Base-by-base conservation (phyloP, 2,888 invertebrate genomes). In the Hoplodrina blanda region DNA sequence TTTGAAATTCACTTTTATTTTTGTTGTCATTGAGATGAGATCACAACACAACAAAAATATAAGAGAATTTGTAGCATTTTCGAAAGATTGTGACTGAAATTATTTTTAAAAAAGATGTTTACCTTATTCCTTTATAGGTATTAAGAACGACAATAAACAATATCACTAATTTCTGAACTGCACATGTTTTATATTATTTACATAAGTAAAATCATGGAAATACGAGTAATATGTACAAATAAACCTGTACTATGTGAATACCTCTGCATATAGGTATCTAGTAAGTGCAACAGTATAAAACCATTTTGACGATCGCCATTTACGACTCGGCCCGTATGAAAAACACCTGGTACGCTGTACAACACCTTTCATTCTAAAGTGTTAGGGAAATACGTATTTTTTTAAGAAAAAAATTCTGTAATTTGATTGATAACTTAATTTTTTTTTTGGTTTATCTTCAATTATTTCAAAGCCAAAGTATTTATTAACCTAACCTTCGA, bases 201-300 rank as follows among this genome's bases (percentile, higher is more conserved):
- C 4, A 53, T 17, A 13, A n/a, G n/a, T n/a, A n/a, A 41, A 41
- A 41, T 13, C 41, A 41, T 11, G 13, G 13, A n/a, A n/a, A n/a
- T n/a, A n/a, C n/a, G 11, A 41, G 13, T 41, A 41, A 11, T 41
- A 13, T 13, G 4, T 13, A 13, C 13, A 11, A 41, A 54, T 15
- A 20, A 72, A 52, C 52, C 37, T 60, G n/a, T 54, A 44, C 15
- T 49, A 55, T 41, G n/a, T 60, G 46, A 74, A 25, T 50, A 63
- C 17, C 17, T 69, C 4, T 19, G 37, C 52, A 53, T 50, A 55
- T 68, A n/a, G n/a, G n/a, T n/a, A 68, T 68, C 54, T 54, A 54
- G 77, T 75, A 75, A 80, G 63, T 76, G 77, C 71, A 77, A 57
- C 55, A 33, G 81, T 77, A n/a, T n/a, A n/a, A n/a, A 81, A 70